phyloP scores from a whole-genome alignment of 1,140 invertebrate species.

The Pseudomyrmex cubaensis region DNA sequence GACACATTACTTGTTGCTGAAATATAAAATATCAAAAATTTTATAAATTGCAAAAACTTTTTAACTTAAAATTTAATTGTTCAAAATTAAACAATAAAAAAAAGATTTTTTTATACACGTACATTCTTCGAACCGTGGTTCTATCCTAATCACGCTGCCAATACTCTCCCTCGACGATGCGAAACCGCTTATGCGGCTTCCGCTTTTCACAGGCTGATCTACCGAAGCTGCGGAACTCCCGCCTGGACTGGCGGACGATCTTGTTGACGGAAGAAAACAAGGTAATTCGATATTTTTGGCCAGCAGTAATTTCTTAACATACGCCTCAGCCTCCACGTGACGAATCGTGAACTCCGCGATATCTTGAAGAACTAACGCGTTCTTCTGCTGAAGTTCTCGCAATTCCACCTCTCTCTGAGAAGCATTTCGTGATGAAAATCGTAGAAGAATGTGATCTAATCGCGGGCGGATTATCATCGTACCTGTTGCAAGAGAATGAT shows the following conservation, averaged over 20 bases:
- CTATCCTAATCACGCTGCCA: conserved; percentile 73
- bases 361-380: conserved; percentile 78
- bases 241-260: conserved; percentile 72
- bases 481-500: conserved; percentile 79
- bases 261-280: conserved; percentile 69
- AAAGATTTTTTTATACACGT: background rate
- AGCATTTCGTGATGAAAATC: conserved; percentile 8
- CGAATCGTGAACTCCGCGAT: conserved; percentile 82
- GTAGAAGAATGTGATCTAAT: background rate
- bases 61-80: conserved; percentile 12
- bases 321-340: conserved; percentile 81
- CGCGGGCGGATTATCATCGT: conserved; percentile 17
- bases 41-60: background rate
- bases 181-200: conserved; percentile 57
- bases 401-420: conserved; percentile 80
- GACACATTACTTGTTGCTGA: conserved; percentile 6
- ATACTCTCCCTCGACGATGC: conserved; percentile 74
- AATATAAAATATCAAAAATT: conserved; percentile 16
- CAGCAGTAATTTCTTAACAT: conserved; percentile 80
- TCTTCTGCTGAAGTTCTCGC: conserved; percentile 80
- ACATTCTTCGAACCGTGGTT: conserved; percentile 66
- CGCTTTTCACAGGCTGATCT: conserved; percentile 60
- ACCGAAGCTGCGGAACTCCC: conserved; percentile 59
- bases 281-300: conserved; percentile 79
- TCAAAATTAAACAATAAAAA: background rate